A percentile compares a stretch with the other conserved stretches of the same genome.
These are phyloP conservation scores for Embidobia sp. DNA, from an alignment of 2,888 invertebrate genomes.

Conservation along the genomic window DNA sequence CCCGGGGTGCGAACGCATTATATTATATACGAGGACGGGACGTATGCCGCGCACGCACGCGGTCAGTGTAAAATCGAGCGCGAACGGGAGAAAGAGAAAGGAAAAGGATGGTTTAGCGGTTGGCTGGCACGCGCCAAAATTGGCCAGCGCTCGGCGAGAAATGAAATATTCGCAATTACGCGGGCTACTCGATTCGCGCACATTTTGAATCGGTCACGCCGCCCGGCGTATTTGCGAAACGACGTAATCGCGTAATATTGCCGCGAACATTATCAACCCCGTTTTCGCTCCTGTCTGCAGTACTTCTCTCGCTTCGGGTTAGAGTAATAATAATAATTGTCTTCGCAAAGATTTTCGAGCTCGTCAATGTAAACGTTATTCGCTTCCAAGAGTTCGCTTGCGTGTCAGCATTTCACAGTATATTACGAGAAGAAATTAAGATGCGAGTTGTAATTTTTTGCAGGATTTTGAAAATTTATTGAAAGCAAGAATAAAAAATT, in stretches of 20 bases:
- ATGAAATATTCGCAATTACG: conserved; percentile 69
- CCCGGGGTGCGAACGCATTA: conserved; percentile 56
- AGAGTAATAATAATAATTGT: too few relatives aligned
- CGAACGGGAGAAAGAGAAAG: conserved; percentile 52
- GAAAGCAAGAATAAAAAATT: too few relatives aligned
- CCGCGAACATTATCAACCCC: conserved; percentile 27
- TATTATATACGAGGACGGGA: conserved; percentile 38
- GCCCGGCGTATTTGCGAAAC: conserved; percentile 46
- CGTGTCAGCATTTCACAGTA: too few relatives aligned
- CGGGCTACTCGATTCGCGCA: conserved; percentile 52
- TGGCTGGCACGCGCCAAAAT: conserved; percentile 75
- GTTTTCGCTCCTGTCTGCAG: too few relatives aligned
- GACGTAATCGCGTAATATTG: conserved; percentile 59
- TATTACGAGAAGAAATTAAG: too few relatives aligned
- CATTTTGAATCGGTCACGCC: conserved; percentile 50
- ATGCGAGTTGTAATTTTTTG: too few relatives aligned
- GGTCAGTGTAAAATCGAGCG: conserved; percentile 60
- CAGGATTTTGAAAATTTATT: too few relatives aligned
- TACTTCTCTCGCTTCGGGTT: too few relatives aligned
- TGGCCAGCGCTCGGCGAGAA: conserved; percentile 73
- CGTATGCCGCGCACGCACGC: conserved; percentile 31
- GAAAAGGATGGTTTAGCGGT: conserved; percentile 59
- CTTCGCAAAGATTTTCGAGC: too few relatives aligned
- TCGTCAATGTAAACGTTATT: too few relatives aligned
- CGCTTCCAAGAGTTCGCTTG: too few relatives aligned